Evolutionary conservation across 2,113 vertebrate species (phyloP).

Genomic region (Atherinomorus stipes): DNA sequence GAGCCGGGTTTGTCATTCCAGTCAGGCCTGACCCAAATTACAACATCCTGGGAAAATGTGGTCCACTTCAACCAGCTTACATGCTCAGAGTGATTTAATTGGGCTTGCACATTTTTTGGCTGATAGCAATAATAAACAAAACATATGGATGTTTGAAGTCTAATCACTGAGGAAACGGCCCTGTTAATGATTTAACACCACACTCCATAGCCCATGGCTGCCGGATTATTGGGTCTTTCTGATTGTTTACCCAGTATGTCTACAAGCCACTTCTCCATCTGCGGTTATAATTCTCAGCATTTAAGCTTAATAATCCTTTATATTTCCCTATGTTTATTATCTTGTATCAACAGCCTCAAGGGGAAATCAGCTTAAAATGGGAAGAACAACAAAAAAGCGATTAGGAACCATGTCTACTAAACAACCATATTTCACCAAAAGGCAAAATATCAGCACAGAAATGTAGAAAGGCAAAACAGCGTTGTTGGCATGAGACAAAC

Average conservation of each 20-base stretch:
- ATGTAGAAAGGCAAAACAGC: conserved; percentile 42
- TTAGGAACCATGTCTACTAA: conserved; percentile 54
- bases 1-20: conserved; percentile 79
- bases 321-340: conserved; percentile 69
- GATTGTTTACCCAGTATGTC: conserved; percentile 63
- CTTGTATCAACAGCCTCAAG: conserved; percentile 64
- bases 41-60: conserved; percentile 72
- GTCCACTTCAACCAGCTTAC: conserved; percentile 50
- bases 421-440: conserved; percentile 27
- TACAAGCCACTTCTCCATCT: conserved; percentile 57
- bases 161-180: conserved; percentile 62
- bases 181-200: conserved; percentile 63
- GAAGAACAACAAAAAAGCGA: conserved; percentile 59
- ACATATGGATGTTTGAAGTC: conserved; percentile 75
- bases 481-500: conserved; percentile 20
- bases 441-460: conserved; percentile 4
- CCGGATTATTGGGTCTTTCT: conserved; percentile 59
- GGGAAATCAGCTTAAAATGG: conserved; percentile 54
- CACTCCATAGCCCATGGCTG: conserved; percentile 54
- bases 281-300: conserved; percentile 46
- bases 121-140: conserved; percentile 64
- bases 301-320: conserved; percentile 62
- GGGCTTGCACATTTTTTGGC: conserved; percentile 53
- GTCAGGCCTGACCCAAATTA: conserved; percentile 85
- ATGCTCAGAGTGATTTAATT: conserved; percentile 44